These are phyloP conservation scores for Miichthys miiuy DNA, from an alignment of 2,797 vertebrate species.

Conservation along the genomic window DNA sequence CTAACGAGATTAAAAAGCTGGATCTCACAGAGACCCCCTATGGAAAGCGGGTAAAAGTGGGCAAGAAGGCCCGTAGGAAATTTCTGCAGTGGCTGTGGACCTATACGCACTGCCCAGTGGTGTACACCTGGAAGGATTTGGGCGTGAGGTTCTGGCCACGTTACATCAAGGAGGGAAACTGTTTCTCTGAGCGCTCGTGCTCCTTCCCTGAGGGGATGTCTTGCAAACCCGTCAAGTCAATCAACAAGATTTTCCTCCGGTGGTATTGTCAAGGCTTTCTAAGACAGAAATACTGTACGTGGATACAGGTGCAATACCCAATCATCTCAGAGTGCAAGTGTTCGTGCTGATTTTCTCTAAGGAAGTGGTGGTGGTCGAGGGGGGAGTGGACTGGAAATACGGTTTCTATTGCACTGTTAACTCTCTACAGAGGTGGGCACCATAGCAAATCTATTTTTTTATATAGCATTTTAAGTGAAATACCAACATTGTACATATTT, in stretches of 20 bases:
- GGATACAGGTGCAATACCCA: constrained; percentile 96
- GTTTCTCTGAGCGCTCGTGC: constrained; percentile 92
- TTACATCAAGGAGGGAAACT: constrained; percentile 94
- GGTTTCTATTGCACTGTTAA: constrained; percentile 91
- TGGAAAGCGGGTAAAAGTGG: constrained; percentile 88
- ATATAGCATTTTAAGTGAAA: constrained; percentile 94
- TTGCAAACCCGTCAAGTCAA: constrained; percentile 92
- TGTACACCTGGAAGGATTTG: constrained; percentile 94
- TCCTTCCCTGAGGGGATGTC: constrained; percentile 95
- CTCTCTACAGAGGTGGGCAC: constrained; percentile 88
- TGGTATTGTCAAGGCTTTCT: constrained; percentile 97
- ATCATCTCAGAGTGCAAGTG: constrained; percentile 97
- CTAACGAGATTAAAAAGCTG: constrained; percentile 90
- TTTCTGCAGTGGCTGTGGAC: constrained; percentile 95
- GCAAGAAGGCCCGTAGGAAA: constrained; percentile 93
- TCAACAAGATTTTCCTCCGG: constrained; percentile 93
- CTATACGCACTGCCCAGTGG: constrained; percentile 92
- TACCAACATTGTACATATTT: constrained; percentile 89
- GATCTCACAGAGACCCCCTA: constrained; percentile 91
- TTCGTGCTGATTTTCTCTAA: constrained; percentile 88
- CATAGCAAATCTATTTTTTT: constrained; percentile 98
- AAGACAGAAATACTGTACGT: constrained; percentile 94
- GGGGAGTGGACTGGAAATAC: constrained; percentile 80
- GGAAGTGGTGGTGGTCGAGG: constrained; percentile 57
- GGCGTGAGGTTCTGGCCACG: constrained; percentile 95